Percentiles rank a stretch among this genome's conserved stretches.
These are phyloP conservation scores for Leuciscus idus DNA, from an alignment of 2,113 vertebrate genomes.

Conservation along the genomic window DNA sequence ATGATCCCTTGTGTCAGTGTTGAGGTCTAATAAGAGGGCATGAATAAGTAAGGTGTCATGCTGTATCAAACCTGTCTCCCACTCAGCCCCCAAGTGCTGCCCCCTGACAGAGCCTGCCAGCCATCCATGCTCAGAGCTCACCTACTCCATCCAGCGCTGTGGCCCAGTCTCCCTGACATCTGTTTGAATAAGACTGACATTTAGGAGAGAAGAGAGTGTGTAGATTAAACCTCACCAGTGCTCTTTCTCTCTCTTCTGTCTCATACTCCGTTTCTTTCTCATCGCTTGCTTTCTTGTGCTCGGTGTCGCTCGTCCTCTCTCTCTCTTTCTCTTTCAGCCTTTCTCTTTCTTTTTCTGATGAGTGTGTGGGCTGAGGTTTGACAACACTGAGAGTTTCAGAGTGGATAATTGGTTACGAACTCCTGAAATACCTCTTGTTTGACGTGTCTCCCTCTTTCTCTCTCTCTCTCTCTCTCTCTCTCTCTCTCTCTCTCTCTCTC, in stretches of 20 bases:
- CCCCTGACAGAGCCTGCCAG: slow-evolving; percentile 45
- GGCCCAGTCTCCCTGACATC: slow-evolving; percentile 26
- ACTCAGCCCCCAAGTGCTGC: slow-evolving; percentile 16
- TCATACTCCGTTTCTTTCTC: not conserved
- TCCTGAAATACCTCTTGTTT: slow-evolving; percentile 68
- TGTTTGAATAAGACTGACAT: slow-evolving; percentile 51
- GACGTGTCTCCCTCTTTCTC: slow-evolving; percentile 65
- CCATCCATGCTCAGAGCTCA: slow-evolving; percentile 17
- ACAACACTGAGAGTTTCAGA: slow-evolving; percentile 59
- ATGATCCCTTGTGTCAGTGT: slow-evolving; percentile 23
- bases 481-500: slow-evolving; percentile 40
- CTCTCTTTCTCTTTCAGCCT: slow-evolving; percentile 37
- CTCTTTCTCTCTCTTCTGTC: slow-evolving; percentile 36
- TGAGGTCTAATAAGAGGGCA: slow-evolving; percentile 49
- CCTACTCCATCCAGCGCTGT: not conserved
- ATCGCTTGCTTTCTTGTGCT: not conserved
- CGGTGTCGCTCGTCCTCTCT: slow-evolving; percentile 3
- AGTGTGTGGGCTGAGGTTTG: slow-evolving; percentile 54
- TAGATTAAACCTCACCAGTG: slow-evolving; percentile 33
- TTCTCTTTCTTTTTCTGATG: slow-evolving; percentile 28
- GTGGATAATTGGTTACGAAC: slow-evolving; percentile 62
- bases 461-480: slow-evolving; percentile 41
- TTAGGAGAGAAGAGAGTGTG: slow-evolving; percentile 12
- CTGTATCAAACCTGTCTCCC: slow-evolving; percentile 40
- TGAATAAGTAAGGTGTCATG: slow-evolving; percentile 52